Base-by-base conservation (phyloP, 2,888 invertebrate species). In the Xylota sylvarum region DNA sequence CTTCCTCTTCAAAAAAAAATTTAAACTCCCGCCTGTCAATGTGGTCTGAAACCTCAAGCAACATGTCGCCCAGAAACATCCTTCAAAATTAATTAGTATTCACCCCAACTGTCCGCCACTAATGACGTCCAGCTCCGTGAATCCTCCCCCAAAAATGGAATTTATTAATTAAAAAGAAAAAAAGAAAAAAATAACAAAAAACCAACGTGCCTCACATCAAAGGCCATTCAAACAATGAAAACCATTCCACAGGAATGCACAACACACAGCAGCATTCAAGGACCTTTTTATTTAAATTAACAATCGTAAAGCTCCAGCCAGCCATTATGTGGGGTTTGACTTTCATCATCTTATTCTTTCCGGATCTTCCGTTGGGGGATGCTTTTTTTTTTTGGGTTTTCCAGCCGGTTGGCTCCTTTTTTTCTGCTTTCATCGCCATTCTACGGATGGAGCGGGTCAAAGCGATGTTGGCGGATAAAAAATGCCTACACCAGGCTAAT, bases 271-370 rank as follows among this genome's bases (percentile, higher is more conserved):
- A 56, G 43, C 35, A 27, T 62, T 46, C 74, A 82, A 77, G 40
- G 82, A 77, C 58, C 52, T 65, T 70, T n/a, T 70, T 48, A 19
- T 72, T 72, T 72, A 70, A 82, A 82, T 82, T 82, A 77, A 65
- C 82, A 70, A 76, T 69, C 76, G 55, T 56, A 23, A 32, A 58
- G 9, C 50, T 69, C 62, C 70, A 72, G 37, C 12, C 23, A 30
- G 35, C 72, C 65, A 72, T 77, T 78, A 70, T 64, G 58, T 50
- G 70, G 70, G 62, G 48, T 65, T 65, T 30, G 65, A 77, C 70
- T 72, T 72, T 56, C 60, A 67, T 83, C 58, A 72, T 83, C 65
- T 70, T 72, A 58, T 81, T 74, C 55, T 69, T 64, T 65, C 27
- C 12, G 37, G 37, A 65, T 65, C 55, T 52, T 56, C 64, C 64